phyloP scores from a whole-genome alignment of 2,888 invertebrate species.

The Antheraea yamamai region DNA sequence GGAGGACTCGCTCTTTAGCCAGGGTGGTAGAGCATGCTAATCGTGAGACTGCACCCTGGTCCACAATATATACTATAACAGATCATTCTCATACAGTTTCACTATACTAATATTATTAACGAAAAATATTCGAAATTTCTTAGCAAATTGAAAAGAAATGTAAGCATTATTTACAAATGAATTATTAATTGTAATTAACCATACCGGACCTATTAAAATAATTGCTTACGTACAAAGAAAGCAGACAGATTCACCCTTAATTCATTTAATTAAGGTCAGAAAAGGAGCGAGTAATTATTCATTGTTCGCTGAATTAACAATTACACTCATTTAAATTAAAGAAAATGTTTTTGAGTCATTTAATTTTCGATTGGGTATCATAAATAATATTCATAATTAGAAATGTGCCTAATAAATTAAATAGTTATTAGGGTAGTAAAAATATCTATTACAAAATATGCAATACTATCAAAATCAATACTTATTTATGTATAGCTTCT shows the following conservation, averaged over 20 bases:
- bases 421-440: too few relatives aligned
- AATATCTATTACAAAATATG: too few relatives aligned
- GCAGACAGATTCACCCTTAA: neutral
- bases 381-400: neutral
- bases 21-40: too few relatives aligned
- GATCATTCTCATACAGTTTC: too few relatives aligned
- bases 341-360: neutral
- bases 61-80: too few relatives aligned
- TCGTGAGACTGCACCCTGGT: too few relatives aligned
- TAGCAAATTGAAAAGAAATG: too few relatives aligned
- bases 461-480: too few relatives aligned
- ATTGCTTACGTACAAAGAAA: slow-evolving; percentile 6
- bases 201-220: slow-evolving; percentile 8
- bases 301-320: slow-evolving; percentile 20
- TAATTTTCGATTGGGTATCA: neutral
- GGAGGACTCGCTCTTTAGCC: too few relatives aligned
- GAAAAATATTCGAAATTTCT: too few relatives aligned
- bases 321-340: slow-evolving; percentile 20
- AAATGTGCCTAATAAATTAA: neutral
- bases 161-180: neutral
- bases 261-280: slow-evolving; percentile 19
- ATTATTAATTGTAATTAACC: slow-evolving; percentile 4
- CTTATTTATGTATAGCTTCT: too few relatives aligned
- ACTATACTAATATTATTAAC: too few relatives aligned
- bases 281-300: slow-evolving; percentile 13